Base-by-base conservation (phyloP, 2,113 vertebrate genomes). In the Sphyrna mokarran region DNA sequence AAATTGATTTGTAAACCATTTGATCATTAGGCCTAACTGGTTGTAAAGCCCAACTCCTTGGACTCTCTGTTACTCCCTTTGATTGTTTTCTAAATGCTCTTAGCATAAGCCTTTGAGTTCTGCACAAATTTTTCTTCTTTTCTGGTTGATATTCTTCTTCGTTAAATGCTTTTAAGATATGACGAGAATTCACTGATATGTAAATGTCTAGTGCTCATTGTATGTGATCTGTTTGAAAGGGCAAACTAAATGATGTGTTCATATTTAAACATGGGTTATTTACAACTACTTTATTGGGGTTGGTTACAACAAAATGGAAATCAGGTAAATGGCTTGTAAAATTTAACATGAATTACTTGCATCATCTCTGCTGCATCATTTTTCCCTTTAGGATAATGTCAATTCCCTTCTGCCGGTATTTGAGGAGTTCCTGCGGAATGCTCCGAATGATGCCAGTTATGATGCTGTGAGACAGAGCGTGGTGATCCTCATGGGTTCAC, bases 401-500 rank as follows among this genome's bases (percentile, higher is more conserved):
- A 99, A 98, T 97, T 98, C 98, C 2, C 97, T 99, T 97, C 98
- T 99, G 96, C 99, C 99, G 0, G 99, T 99, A 95, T 99, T 99
- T 89, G 99, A 99, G 97, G 99, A 99, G 97, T 99, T 99, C 96
- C 97, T 99, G 96, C 99, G 99, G 97, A 97, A 98, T 0, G 99
- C 99, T 0, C 99, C 99, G 5, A 99, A 99, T 54, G 99, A 99
- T 26, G 99, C 99, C 96, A 99, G 98, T 97, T 99, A 99, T 0
- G 99, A 99, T 86, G 98, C 99, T 0, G 99, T 99, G 96, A 98
- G 99, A 96, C 99, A 99, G 97, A 99, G 99, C 0, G 99, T 99
- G 96, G 99, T 99, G 96, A 99, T 99, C 97, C 98, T 99, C 18
- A 99, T 99, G 99, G 99, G 99, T 93, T 99, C 99, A 11, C 97